Percentiles rank a stretch among this genome's conserved stretches.
Conservation (phyloP, 2,797 vertebrate genomes). For the Epinephelus awoara region DNA sequence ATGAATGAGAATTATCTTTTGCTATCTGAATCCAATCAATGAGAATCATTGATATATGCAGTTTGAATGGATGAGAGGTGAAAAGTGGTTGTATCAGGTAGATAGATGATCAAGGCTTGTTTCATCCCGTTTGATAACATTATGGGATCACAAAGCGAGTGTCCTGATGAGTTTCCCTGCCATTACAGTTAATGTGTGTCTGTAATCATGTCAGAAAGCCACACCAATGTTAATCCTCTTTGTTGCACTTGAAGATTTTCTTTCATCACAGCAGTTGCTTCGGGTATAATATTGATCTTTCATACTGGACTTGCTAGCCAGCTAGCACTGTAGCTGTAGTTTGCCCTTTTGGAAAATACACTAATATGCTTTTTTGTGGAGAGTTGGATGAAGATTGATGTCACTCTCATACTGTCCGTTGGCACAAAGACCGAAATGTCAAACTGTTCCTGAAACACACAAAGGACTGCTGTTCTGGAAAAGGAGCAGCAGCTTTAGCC, state of each 20-base stretch:
- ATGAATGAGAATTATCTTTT: background rate
- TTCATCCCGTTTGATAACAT: background rate
- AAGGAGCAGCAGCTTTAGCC: background rate
- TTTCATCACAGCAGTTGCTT: background rate
- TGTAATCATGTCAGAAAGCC: background rate
- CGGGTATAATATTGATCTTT: background rate
- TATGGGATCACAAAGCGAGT: background rate
- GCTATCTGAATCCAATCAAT: constrained; percentile 11
- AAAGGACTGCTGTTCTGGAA: background rate
- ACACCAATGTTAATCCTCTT: background rate
- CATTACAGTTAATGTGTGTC: background rate
- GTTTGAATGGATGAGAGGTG: background rate
- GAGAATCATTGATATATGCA: background rate
- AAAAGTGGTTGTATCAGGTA: constrained; percentile 6
- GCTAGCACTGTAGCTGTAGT: background rate
- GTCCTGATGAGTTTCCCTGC: background rate
- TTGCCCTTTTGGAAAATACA: background rate
- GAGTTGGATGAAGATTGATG: background rate
- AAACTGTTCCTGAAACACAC: background rate
- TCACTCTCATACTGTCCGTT: background rate
- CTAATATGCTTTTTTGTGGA: background rate
- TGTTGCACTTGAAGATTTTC: background rate
- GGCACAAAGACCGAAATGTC: background rate
- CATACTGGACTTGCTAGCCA: background rate
- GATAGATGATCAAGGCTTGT: constrained; percentile 8